Conservation (phyloP, 1,140 invertebrate species). For the Bradynema listronoti region DNA sequence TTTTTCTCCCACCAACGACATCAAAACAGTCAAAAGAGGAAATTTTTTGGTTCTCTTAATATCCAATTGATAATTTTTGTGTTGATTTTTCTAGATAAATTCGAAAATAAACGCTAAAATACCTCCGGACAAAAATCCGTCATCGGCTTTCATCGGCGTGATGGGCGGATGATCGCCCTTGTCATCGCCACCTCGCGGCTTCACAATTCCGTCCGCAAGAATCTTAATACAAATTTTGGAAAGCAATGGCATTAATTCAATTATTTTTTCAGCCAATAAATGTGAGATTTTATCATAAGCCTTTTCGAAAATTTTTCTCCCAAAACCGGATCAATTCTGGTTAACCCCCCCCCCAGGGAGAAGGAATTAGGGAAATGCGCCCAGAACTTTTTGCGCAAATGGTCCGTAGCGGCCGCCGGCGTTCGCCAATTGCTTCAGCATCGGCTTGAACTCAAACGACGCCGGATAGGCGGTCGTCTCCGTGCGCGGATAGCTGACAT, state of each 20-base stretch:
- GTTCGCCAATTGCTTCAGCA: constrained; percentile 39
- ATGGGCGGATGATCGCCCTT: constrained; percentile 98
- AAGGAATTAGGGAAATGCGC: too few relatives aligned
- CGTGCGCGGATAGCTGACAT: constrained; percentile 84
- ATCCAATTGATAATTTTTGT: too few relatives aligned
- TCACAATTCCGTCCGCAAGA: constrained; percentile 38
- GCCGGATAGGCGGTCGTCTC: constrained; percentile 92
- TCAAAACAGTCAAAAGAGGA: not conserved
- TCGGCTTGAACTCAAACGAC: constrained; percentile 74
- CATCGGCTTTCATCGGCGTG: constrained; percentile 77
- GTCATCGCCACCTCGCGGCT: constrained; percentile 69
- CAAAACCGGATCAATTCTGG: too few relatives aligned
- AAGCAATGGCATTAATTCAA: not conserved
- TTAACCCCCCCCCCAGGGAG: too few relatives aligned
- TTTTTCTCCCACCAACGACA: too few relatives aligned
- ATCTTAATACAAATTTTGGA: constrained; percentile 31
- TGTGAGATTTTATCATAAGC: too few relatives aligned
- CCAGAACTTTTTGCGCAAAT: too few relatives aligned
- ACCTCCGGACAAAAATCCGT: constrained; percentile 70
- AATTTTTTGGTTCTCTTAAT: not conserved
- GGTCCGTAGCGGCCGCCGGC: too few relatives aligned
- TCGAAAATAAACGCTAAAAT: not conserved
- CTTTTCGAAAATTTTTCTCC: too few relatives aligned
- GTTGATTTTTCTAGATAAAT: too few relatives aligned
- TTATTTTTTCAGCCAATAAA: too few relatives aligned